Evolutionary conservation across 2,797 vertebrate genomes (phyloP).

Genomic region (Anabas testudineus): DNA sequence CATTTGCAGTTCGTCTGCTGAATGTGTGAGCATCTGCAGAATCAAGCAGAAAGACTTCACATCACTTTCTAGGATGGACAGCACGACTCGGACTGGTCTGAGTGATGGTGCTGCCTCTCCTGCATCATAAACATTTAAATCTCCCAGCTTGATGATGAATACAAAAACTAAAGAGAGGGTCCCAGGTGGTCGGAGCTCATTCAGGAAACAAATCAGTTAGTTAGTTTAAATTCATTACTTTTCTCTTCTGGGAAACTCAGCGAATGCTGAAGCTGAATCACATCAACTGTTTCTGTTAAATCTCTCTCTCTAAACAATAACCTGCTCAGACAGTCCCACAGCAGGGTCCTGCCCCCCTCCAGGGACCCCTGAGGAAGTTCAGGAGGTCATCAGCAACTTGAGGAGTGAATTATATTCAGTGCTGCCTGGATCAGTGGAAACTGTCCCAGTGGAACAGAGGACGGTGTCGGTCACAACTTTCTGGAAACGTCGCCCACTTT

Average conservation of each 20-base stretch:
- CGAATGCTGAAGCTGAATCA: neutral
- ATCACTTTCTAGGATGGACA: too few species aligned
- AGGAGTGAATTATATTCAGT: constrained; percentile 1
- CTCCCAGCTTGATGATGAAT: neutral
- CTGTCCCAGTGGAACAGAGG: neutral
- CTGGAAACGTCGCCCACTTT: too few species aligned
- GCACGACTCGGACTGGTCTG: neutral
- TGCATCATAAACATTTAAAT: neutral
- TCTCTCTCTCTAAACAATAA: constrained; percentile 6
- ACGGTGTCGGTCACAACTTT: constrained; percentile 26
- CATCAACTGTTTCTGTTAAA: neutral
- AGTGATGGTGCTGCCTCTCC: neutral
- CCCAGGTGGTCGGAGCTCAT: neutral
- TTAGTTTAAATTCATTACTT: neutral
- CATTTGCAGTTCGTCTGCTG: neutral
- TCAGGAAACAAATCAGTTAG: constrained; percentile 1
- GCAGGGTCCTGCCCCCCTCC: neutral
- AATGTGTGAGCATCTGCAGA: neutral
- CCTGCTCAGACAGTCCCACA: constrained; percentile 1
- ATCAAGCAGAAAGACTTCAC: neutral
- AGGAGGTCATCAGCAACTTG: neutral
- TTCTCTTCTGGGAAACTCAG: neutral
- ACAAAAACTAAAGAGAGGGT: neutral
- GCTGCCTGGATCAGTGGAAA: neutral
- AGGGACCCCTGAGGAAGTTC: neutral